phyloP scores from a whole-genome alignment of 1,140 invertebrate species.

The Pemphigus obesinymphae region DNA sequence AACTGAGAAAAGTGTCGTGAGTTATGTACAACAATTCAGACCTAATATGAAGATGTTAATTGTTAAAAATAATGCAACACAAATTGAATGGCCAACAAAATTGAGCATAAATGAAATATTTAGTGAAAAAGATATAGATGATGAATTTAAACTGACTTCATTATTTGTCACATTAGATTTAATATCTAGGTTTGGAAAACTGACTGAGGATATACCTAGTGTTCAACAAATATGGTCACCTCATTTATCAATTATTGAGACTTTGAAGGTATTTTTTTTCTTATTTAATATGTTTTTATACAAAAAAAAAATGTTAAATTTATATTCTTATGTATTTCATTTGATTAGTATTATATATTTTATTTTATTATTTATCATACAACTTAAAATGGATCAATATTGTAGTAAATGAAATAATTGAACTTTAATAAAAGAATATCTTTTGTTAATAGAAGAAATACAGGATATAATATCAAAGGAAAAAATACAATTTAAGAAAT shows the following conservation, averaged over 20 bases:
- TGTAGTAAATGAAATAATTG: no score
- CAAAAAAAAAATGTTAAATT: no score
- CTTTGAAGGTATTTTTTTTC: slow-evolving; percentile 50
- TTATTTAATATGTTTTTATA: no score
- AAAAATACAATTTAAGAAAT: no score
- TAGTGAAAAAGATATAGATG: slow-evolving; percentile 24
- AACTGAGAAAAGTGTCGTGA: not conserved
- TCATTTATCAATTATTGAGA: slow-evolving; percentile 54
- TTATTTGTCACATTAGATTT: slow-evolving; percentile 4
- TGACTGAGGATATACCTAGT: slow-evolving; percentile 57
- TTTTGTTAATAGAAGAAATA: no score
- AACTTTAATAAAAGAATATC: no score
- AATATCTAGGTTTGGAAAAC: slow-evolving; percentile 29
- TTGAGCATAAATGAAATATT: slow-evolving; percentile 25
- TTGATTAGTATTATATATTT: no score
- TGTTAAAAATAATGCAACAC: not conserved
- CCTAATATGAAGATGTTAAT: not conserved
- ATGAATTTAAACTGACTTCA: slow-evolving; percentile 28
- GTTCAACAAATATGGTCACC: slow-evolving; percentile 54
- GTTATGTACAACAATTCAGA: slow-evolving; percentile 8
- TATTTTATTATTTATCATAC: not conserved
- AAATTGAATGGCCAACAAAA: slow-evolving; percentile 4
- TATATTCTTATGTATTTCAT: no score
- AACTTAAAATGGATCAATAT: not conserved
- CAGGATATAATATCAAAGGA: no score